Percentiles rank a stretch among this genome's conserved stretches.
Evolutionary conservation across 2,888 invertebrate species (phyloP).

Genomic region (Eulithis testata): DNA sequence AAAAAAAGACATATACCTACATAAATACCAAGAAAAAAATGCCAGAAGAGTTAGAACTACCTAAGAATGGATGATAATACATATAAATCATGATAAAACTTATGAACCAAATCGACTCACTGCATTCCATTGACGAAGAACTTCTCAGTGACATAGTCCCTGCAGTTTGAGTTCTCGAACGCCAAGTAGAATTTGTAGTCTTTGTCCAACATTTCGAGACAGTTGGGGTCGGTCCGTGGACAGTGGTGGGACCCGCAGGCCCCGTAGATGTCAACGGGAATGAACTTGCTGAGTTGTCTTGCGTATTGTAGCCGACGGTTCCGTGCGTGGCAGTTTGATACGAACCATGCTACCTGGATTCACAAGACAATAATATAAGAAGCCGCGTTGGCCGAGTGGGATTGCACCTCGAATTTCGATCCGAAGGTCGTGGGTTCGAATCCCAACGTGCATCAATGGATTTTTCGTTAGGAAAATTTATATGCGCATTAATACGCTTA

Average conservation of each 20-base stretch:
- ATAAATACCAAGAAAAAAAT: too few relatives aligned
- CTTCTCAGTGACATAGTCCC: slow-evolving; percentile 98
- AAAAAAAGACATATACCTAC: too few relatives aligned
- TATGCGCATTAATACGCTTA: too few relatives aligned
- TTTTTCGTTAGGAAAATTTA: too few relatives aligned
- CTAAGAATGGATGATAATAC: too few relatives aligned
- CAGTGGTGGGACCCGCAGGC: slow-evolving; percentile 94
- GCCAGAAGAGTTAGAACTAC: too few relatives aligned
- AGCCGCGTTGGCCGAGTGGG: too few relatives aligned
- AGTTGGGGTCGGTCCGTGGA: slow-evolving; percentile 92
- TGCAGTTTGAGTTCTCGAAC: slow-evolving; percentile 98
- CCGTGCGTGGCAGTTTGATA: slow-evolving; percentile 97
- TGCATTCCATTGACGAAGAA: slow-evolving; percentile 97
- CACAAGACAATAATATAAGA: neutral
- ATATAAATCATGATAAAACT: too few relatives aligned
- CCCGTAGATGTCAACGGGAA: slow-evolving; percentile 96
- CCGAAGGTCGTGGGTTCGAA: too few relatives aligned
- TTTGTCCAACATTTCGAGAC: slow-evolving; percentile 94
- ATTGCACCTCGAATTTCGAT: too few relatives aligned
- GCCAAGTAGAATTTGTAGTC: slow-evolving; percentile 99
- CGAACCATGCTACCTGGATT: slow-evolving; percentile 96
- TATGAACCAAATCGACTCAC: slow-evolving; percentile 78
- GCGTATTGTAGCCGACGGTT: slow-evolving; percentile 96
- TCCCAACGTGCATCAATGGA: too few relatives aligned
- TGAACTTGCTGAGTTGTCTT: slow-evolving; percentile 92